Evolutionary conservation across 2,113 vertebrate genomes (phyloP), one percentile per base, ranked within the genome.

Genomic region (Artemisiospiza belli): DNA sequence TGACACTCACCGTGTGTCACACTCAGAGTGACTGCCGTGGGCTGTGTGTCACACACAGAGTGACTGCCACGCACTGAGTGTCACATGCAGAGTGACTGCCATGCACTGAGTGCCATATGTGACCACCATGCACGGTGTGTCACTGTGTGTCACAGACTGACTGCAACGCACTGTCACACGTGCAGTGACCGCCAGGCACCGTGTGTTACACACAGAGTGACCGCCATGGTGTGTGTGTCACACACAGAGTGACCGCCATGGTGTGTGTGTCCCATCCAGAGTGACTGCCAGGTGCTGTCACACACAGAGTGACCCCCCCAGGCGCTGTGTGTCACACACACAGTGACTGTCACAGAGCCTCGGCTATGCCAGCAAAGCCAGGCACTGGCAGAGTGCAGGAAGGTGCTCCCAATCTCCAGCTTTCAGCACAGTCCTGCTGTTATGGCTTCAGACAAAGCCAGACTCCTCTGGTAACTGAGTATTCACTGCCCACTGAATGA

Each of bases 261-360:
- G 37, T 37, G 37, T 39, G 37, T 39, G 17, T 54, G 52, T 31
- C 17, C 12, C 28, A 30, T 17, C 5, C 52, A 55, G 6, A 39
- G 39, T 39, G 39, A 39, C 39, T 39, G 39, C 39, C 39, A 39
- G 39, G 39, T 10, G 39, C 12, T 41, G 30, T 55, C 30, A 55
- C 31, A 55, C 54, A 8, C 3, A 12, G 17, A 11, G 18, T 31
- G 18, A 55, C 54, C 1, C 31, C 2, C 0, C 25, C 31, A 23
- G 1, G 1, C 21, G 1, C 13, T 23, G 13, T 3, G 33, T 58
- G 33, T 58, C 57, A 35, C 57, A 35, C 22, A 11, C 2, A 0
- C 22, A 11, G 57, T 24, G 22, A 17, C n/a, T 5, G 7, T 17
- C n/a, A 7, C 19, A 4, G 20, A 24, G 31, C n/a, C 18, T 12